Evolutionary conservation across 2,888 invertebrate species (phyloP).

Genomic region (Rhimphoctona megacephalus): DNA sequence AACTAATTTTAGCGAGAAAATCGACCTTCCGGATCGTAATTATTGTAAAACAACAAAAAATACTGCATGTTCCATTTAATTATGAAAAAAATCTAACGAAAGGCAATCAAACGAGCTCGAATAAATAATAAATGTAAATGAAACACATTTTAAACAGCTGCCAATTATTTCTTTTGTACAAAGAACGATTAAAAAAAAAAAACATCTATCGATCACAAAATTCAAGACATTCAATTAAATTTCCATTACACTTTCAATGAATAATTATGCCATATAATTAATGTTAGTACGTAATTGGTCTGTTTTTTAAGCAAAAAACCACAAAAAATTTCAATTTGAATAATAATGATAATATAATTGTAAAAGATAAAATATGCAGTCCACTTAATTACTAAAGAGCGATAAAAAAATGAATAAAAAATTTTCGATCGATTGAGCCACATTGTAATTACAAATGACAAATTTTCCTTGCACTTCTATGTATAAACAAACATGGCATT

Average conservation of each 20-base stretch:
- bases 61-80: background rate
- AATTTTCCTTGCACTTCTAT: background rate
- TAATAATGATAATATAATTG: background rate
- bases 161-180: background rate
- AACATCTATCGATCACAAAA: background rate
- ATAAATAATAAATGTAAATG: background rate
- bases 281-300: no score
- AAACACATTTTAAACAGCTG: background rate
- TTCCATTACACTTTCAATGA: background rate
- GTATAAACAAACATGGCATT: background rate
- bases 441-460: background rate
- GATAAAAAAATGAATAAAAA: background rate
- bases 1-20: background rate
- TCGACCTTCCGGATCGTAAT: background rate
- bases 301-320: no score
- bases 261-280: no score
- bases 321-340: background rate
- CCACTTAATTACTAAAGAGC: background rate
- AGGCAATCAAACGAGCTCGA: background rate
- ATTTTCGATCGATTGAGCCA: background rate
- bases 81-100: background rate
- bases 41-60: background rate
- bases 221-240: background rate
- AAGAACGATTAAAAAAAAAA: background rate
- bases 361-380: background rate